Evolutionary conservation across 2,888 invertebrate genomes (phyloP).

Genomic region (Kuschelorhynchus macadamiae): DNA sequence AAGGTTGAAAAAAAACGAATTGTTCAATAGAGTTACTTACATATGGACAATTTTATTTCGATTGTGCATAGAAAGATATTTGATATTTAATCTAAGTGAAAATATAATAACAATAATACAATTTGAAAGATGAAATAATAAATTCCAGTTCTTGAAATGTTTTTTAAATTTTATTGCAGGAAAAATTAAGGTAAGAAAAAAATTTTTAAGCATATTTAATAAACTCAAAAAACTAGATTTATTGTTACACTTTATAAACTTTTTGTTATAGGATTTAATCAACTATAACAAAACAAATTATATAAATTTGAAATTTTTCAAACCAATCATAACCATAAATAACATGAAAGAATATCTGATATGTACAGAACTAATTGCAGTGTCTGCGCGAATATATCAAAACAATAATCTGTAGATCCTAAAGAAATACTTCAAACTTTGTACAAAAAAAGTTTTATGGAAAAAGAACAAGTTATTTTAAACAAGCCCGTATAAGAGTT

Average conservation of each 20-base stretch:
- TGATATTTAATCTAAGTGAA: slow-evolving; percentile 11
- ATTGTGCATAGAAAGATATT: slow-evolving; percentile 26
- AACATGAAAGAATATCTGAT: slow-evolving; percentile 18
- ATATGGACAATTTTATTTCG: slow-evolving; percentile 32
- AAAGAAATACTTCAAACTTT: too few species aligned
- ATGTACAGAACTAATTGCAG: slow-evolving; percentile 34
- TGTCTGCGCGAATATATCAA: slow-evolving; percentile 12
- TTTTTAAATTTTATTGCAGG: too few species aligned
- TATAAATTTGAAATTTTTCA: neutral
- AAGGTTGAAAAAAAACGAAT: slow-evolving; percentile 18
- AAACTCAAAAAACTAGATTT: too few species aligned
- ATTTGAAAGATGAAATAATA: slow-evolving; percentile 7
- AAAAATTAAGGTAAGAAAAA: too few species aligned
- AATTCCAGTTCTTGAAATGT: neutral
- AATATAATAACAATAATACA: slow-evolving; percentile 17
- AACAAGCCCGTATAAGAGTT: too few species aligned
- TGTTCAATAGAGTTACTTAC: slow-evolving; percentile 34
- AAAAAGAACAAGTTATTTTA: too few species aligned
- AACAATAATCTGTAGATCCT: neutral
- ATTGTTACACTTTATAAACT: too few species aligned
- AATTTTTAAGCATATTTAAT: too few species aligned
- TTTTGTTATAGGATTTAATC: too few species aligned
- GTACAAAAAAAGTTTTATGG: too few species aligned
- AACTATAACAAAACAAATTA: too few species aligned
- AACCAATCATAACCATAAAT: slow-evolving; percentile 16